Conservation (phyloP, 2,113 vertebrate species). For the Crocuta crocuta region DNA sequence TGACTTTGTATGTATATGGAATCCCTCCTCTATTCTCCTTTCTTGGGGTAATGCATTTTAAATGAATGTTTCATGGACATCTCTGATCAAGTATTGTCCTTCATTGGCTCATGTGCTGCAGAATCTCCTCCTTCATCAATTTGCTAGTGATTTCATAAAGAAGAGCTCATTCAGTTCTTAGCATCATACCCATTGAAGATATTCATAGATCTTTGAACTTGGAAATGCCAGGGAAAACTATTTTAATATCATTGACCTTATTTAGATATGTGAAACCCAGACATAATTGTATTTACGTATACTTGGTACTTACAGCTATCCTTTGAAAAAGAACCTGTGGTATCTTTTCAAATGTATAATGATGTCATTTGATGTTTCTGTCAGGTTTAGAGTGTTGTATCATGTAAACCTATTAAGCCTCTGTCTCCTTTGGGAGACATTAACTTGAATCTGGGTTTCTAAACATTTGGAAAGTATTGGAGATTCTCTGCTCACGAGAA, state of each 20-base stretch:
- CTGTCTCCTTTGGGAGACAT: conserved; percentile 51
- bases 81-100: conserved; percentile 9
- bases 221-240: not conserved
- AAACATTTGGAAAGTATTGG: not conserved
- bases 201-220: conserved; percentile 53
- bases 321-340: conserved; percentile 10
- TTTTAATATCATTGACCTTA: conserved; percentile 42
- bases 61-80: conserved; percentile 49
- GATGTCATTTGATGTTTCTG: not conserved
- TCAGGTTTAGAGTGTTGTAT: not conserved
- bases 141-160: conserved; percentile 44
- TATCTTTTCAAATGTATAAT: conserved; percentile 38
- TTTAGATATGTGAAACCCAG: conserved; percentile 32
- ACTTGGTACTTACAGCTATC: not conserved
- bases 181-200: conserved; percentile 54
- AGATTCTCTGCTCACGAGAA: not conserved
- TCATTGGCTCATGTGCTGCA: not conserved
- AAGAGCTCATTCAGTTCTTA: conserved; percentile 55
- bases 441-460: conserved; percentile 55
- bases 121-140: conserved; percentile 56
- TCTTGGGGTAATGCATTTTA: not conserved
- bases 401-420: conserved; percentile 58
- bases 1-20: not conserved
- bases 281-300: conserved; percentile 42
- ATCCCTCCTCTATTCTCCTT: not conserved